Conservation (phyloP, 2,888 invertebrate genomes). For the Tetragonisca angustula region DNA sequence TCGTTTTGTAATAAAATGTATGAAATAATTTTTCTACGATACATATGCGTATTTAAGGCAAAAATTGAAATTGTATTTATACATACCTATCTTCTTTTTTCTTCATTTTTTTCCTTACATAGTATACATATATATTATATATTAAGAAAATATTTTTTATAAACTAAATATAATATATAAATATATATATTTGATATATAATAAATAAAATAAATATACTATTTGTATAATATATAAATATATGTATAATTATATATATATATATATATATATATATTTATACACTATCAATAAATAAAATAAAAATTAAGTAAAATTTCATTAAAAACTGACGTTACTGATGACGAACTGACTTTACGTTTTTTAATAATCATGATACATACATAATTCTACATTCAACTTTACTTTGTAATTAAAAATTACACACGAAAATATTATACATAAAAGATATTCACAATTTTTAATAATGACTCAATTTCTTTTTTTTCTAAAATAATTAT, state of each 20-base stretch:
- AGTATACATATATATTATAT: neutral
- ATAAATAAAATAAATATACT: no score
- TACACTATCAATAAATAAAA: neutral
- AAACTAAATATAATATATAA: constrained; percentile 1
- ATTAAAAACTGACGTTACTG: constrained; percentile 10
- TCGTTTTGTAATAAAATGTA: constrained; percentile 34
- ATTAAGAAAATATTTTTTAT: neutral
- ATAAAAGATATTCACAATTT: constrained; percentile 31
- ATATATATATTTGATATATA: no score
- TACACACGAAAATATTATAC: constrained; percentile 34
- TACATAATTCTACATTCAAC: constrained; percentile 32
- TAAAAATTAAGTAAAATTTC: constrained; percentile 17
- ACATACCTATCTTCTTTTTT: neutral
- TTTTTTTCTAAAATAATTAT: neutral
- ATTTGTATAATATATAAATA: no score
- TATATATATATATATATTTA: no score
- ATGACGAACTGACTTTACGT: no score
- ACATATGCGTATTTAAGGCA: constrained; percentile 33
- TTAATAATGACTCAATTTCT: constrained; percentile 17
- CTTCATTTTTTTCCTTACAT: neutral
- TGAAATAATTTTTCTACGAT: constrained; percentile 34
- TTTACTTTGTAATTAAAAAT: constrained; percentile 40
- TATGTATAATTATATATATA: no score
- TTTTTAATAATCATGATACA: constrained; percentile 28
- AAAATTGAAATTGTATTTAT: constrained; percentile 28